phyloP scores from a whole-genome alignment of 2,113 vertebrate species.

The Equus quagga region DNA sequence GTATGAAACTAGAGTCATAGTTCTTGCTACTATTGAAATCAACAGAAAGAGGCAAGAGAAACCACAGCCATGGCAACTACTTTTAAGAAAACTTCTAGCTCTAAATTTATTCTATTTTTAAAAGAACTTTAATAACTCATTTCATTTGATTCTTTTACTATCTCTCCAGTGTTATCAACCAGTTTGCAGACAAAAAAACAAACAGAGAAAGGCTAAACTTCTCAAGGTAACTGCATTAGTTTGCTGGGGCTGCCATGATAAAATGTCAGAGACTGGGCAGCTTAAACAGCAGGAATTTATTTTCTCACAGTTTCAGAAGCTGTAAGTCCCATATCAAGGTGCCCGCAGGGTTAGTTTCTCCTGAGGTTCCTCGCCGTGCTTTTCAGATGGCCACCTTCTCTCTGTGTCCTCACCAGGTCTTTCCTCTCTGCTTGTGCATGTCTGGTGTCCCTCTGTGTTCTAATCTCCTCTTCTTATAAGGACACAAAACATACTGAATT shows the following conservation, averaged over 20 bases:
- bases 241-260: not conserved
- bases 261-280: not conserved
- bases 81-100: not conserved
- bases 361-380: not conserved
- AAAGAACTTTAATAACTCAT: not conserved
- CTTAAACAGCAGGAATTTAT: not conserved
- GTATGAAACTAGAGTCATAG: not conserved
- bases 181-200: not conserved
- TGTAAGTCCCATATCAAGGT: not conserved
- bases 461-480: not conserved
- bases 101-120: slow-evolving; percentile 5
- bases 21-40: not conserved
- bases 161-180: not conserved
- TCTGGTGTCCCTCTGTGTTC: not conserved
- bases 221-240: not conserved
- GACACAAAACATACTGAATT: not conserved
- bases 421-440: not conserved
- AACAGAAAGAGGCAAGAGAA: not conserved
- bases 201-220: not conserved
- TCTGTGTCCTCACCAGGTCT: not conserved
- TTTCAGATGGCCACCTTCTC: not conserved
- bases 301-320: not conserved
- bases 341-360: not conserved
- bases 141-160: not conserved
- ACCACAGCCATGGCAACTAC: not conserved